These are phyloP conservation scores for Callimorpha dominula DNA, from an alignment of 2,888 invertebrate species.

Conservation along the genomic window DNA sequence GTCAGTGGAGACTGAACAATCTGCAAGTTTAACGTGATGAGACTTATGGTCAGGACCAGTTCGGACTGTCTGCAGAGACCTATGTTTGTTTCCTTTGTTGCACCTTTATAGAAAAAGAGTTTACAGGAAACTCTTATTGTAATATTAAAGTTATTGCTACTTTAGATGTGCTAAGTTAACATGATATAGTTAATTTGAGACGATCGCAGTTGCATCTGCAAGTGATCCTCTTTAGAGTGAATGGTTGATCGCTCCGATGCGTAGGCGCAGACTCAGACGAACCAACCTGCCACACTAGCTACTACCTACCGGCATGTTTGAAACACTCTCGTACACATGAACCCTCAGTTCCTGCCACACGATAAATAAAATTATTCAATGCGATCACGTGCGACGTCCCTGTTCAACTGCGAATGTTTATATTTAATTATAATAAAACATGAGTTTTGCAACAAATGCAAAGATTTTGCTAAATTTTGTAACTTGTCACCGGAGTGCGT, in stretches of 20 bases:
- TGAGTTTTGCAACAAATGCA: slow-evolving; percentile 44
- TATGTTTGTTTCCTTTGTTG: too few relatives aligned
- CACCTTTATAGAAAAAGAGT: too few relatives aligned
- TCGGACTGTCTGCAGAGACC: too few relatives aligned
- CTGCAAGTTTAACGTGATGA: too few relatives aligned
- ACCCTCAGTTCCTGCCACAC: not conserved
- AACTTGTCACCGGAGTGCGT: slow-evolving; percentile 33
- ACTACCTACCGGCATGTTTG: not conserved
- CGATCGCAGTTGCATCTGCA: not conserved
- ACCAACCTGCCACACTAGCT: not conserved
- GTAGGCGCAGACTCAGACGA: not conserved
- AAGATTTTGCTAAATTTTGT: slow-evolving; percentile 44
- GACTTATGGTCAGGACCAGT: too few relatives aligned
- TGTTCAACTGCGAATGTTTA: slow-evolving; percentile 10
- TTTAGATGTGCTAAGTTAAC: not conserved
- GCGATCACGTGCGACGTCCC: not conserved
- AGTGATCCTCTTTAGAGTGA: not conserved
- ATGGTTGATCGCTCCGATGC: not conserved
- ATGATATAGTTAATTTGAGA: not conserved
- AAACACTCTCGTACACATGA: not conserved
- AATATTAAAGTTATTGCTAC: not conserved
- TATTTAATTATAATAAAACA: slow-evolving; percentile 49
- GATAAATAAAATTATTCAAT: not conserved
- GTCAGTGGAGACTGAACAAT: too few relatives aligned
- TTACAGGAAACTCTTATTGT: not conserved